These are phyloP conservation scores for Cryptoprocta ferox DNA, from an alignment of 2,797 vertebrate species.

Conservation along the genomic window DNA sequence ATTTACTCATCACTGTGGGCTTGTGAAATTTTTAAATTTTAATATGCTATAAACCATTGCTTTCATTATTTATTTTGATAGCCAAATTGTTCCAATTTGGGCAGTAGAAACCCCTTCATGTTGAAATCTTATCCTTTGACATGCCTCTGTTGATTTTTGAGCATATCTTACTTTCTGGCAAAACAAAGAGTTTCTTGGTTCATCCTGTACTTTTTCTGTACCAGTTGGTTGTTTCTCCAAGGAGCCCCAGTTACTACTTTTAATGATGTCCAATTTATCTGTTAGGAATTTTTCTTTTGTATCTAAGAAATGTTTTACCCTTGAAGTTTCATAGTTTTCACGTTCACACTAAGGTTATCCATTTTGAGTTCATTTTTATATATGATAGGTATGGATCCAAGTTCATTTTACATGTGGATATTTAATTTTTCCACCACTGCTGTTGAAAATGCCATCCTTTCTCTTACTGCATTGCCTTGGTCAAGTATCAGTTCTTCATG, in stretches of 20 bases:
- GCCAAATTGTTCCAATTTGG: neutral
- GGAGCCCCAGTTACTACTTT: neutral
- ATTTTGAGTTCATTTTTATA: conserved; percentile 9
- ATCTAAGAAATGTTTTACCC: neutral
- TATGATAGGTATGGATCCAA: neutral
- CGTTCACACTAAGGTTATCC: neutral
- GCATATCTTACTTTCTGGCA: neutral
- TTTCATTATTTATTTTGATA: conserved; percentile 16
- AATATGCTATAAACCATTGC: neutral
- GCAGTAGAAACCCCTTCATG: neutral
- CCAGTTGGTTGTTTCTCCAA: neutral
- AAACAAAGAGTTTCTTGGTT: neutral
- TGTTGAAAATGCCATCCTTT: neutral
- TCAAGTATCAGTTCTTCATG: neutral
- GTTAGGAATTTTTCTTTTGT: neutral
- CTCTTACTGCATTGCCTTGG: neutral
- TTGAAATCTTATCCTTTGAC: neutral
- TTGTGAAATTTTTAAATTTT: neutral
- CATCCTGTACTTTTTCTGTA: neutral
- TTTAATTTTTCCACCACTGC: neutral
- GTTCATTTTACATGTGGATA: conserved; percentile 14
- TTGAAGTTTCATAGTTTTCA: neutral
- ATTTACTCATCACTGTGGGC: neutral
- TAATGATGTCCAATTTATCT: neutral
- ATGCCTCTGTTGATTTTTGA: neutral